These are phyloP conservation scores for Spisula solida DNA, from an alignment of 2,888 invertebrate genomes.

Conservation along the genomic window DNA sequence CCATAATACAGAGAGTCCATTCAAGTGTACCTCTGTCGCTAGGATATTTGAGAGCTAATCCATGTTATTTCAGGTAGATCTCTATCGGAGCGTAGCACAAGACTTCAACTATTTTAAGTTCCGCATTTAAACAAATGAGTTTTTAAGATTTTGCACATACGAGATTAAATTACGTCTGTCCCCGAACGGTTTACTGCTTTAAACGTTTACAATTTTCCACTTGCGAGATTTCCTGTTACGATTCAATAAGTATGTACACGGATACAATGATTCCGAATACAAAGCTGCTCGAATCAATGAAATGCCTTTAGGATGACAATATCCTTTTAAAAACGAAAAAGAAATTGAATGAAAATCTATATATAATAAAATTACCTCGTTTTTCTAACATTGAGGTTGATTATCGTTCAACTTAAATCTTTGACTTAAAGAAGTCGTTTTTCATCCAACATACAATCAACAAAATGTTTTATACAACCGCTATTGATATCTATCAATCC, in stretches of 20 bases:
- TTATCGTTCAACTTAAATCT: neutral
- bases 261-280: neutral
- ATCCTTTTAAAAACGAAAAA: neutral
- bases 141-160: constrained; percentile 25
- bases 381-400: neutral
- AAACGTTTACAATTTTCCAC: constrained; percentile 9
- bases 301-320: neutral
- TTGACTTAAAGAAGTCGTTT: neutral
- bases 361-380: neutral
- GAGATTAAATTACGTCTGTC: constrained; percentile 23
- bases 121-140: constrained; percentile 43
- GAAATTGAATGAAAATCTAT: neutral
- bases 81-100: constrained; percentile 24
- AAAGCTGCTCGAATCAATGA: neutral
- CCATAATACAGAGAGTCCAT: constrained; percentile 37
- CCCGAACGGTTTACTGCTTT: constrained; percentile 1
- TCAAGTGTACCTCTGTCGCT: constrained; percentile 29
- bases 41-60: constrained; percentile 43
- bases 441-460: neutral
- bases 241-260: neutral
- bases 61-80: constrained; percentile 37
- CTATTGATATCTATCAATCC: constrained; percentile 10
- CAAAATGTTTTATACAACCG: neutral
- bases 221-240: constrained; percentile 12
- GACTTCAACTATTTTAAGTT: constrained; percentile 37